Percentiles rank a stretch among this genome's conserved stretches.
phyloP scores from a whole-genome alignment of 53 echinoderm and acorn worm species.

The Zoroaster sp. region DNA sequence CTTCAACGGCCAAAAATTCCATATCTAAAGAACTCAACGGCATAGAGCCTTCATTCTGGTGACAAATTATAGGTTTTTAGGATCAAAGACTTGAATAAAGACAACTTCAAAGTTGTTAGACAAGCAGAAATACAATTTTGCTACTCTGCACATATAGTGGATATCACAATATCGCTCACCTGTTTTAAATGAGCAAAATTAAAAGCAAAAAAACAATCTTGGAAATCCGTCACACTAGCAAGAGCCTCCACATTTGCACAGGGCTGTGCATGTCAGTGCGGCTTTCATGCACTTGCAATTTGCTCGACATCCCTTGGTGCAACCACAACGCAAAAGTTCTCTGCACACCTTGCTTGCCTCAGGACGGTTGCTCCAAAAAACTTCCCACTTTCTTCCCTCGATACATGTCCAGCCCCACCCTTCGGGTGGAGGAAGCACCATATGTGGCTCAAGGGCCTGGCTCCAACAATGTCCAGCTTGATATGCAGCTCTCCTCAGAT shows the following conservation, averaged over 20 bases:
- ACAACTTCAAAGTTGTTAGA: background rate
- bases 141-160: background rate
- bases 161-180: background rate
- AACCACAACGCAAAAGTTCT: conserved; percentile 5
- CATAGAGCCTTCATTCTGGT: background rate
- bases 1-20: background rate
- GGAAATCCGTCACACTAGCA: background rate
- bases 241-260: background rate
- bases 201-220: background rate
- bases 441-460: background rate
- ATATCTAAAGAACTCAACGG: background rate
- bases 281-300: conserved; percentile 6
- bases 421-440: background rate
- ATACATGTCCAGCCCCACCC: background rate
- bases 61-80: background rate
- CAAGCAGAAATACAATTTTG: background rate
- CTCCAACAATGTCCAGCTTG: background rate
- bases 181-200: background rate
- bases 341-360: background rate
- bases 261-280: background rate
- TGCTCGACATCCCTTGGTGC: background rate
- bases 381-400: background rate
- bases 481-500: background rate
- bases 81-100: background rate
- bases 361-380: background rate